Percentiles rank a stretch among this genome's conserved stretches.
These are phyloP conservation scores for Oxyruncus cristatus DNA, from an alignment of 2,113 vertebrate genomes.

Conservation along the genomic window DNA sequence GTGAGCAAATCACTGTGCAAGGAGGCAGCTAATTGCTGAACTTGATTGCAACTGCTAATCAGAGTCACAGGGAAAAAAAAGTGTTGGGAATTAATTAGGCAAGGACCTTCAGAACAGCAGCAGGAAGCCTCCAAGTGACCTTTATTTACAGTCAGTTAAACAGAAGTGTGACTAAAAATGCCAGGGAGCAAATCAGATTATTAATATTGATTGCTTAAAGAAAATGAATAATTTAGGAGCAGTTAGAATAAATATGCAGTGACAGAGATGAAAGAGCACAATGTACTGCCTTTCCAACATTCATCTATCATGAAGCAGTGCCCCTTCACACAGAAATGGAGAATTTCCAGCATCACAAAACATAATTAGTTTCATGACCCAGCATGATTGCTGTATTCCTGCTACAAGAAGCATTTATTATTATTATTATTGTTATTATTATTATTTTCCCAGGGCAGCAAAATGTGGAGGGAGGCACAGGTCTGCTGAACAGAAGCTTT, in stretches of 20 bases:
- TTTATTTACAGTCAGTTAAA: slow-evolving; percentile 91
- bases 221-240: slow-evolving; percentile 88
- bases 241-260: slow-evolving; percentile 81
- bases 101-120: slow-evolving; percentile 84
- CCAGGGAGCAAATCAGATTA: slow-evolving; percentile 85
- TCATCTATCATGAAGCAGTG: slow-evolving; percentile 67
- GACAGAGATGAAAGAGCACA: slow-evolving; percentile 77
- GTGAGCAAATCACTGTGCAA: slow-evolving; percentile 71
- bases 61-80: slow-evolving; percentile 76
- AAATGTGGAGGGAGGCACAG: not conserved
- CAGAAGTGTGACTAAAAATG: slow-evolving; percentile 88
- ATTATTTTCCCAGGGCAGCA: slow-evolving; percentile 5
- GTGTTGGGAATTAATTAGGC: slow-evolving; percentile 85
- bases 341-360: slow-evolving; percentile 73
- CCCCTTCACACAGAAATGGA: slow-evolving; percentile 67
- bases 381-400: slow-evolving; percentile 55
- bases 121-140: slow-evolving; percentile 85
- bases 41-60: slow-evolving; percentile 86
- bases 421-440: not conserved
- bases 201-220: slow-evolving; percentile 90
- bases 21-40: slow-evolving; percentile 81
- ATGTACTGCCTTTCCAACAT: slow-evolving; percentile 65
- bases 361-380: slow-evolving; percentile 77
- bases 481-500: not conserved
- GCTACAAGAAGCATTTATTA: not conserved